Conservation (phyloP, 2,888 invertebrate species). For the Encarsia formosa region DNA sequence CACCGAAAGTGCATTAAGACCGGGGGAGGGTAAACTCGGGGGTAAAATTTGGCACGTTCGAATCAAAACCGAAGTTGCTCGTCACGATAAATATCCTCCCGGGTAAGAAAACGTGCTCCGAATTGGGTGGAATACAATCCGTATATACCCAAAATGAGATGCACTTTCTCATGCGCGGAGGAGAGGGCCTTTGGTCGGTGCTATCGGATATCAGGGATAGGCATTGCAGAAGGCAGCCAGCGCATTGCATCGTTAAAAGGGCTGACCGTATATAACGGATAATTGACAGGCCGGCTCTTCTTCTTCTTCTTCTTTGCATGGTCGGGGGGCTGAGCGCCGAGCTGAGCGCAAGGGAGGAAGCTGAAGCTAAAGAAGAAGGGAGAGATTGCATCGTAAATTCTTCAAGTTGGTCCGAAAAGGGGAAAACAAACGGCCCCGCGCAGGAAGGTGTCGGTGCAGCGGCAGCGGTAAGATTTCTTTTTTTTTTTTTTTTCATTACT, state of each 20-base stretch:
- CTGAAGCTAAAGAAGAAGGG: background rate
- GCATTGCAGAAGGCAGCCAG: background rate
- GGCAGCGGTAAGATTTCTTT: too few relatives aligned
- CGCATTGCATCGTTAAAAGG: constrained; percentile 46
- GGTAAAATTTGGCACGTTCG: too few relatives aligned
- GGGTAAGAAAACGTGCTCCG: too few relatives aligned
- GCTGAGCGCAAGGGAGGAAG: background rate
- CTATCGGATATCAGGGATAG: constrained; percentile 30
- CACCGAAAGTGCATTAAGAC: too few relatives aligned
- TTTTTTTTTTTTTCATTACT: too few relatives aligned
- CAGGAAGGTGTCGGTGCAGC: background rate
- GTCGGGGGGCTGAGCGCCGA: constrained; percentile 38
- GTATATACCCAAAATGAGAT: constrained; percentile 27
- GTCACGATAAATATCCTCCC: too few relatives aligned
- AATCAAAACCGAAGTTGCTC: too few relatives aligned
- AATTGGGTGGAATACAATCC: too few relatives aligned
- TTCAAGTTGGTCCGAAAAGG: constrained; percentile 19
- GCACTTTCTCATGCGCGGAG: constrained; percentile 20
- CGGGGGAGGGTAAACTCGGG: too few relatives aligned
- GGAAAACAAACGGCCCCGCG: constrained; percentile 21
- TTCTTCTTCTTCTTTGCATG: constrained; percentile 52
- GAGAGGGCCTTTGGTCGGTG: constrained; percentile 20
- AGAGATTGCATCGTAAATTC: constrained; percentile 13
- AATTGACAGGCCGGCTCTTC: constrained; percentile 46
- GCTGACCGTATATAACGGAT: constrained; percentile 51